Percentiles rank a stretch among this genome's conserved stretches.
Evolutionary conservation across 2,113 vertebrate species (phyloP).

Genomic region (Tetrao urogallus): DNA sequence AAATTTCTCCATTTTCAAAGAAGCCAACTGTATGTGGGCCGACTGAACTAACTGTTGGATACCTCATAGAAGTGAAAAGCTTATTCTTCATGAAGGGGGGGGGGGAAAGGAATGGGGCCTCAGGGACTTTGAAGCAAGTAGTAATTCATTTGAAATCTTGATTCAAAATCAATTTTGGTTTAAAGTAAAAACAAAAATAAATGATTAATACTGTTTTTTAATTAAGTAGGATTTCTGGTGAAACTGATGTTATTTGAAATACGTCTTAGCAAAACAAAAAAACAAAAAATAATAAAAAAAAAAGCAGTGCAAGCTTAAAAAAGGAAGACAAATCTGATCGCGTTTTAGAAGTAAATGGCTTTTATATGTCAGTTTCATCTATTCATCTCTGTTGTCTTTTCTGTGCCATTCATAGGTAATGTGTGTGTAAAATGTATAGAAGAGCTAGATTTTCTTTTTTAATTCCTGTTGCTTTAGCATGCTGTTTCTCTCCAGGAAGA

Average conservation of each 20-base stretch:
- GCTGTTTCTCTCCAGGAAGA: neutral
- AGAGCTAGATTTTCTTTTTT: neutral
- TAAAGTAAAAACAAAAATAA: neutral
- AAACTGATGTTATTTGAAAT: neutral
- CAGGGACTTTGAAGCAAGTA: neutral
- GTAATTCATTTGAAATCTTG: conserved; percentile 3
- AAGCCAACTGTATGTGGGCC: neutral
- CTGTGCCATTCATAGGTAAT: neutral
- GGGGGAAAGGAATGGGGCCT: neutral
- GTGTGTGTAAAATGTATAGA: neutral
- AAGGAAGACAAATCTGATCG: neutral
- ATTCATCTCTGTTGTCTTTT: neutral
- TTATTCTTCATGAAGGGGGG: neutral
- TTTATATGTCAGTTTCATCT: neutral
- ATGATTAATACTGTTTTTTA: neutral
- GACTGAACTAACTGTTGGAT: neutral
- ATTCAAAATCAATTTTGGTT: neutral
- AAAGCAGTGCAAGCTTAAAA: neutral
- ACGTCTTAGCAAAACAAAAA: neutral
- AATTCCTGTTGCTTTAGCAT: neutral
- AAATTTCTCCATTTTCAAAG: neutral
- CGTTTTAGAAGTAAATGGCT: neutral
- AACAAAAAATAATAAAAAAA: no score
- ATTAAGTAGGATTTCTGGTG: neutral
- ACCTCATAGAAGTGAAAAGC: neutral